Evolutionary conservation across 2,888 invertebrate species (phyloP), one percentile per base, ranked within the genome.

Genomic region (Laspeyria flexula): DNA sequence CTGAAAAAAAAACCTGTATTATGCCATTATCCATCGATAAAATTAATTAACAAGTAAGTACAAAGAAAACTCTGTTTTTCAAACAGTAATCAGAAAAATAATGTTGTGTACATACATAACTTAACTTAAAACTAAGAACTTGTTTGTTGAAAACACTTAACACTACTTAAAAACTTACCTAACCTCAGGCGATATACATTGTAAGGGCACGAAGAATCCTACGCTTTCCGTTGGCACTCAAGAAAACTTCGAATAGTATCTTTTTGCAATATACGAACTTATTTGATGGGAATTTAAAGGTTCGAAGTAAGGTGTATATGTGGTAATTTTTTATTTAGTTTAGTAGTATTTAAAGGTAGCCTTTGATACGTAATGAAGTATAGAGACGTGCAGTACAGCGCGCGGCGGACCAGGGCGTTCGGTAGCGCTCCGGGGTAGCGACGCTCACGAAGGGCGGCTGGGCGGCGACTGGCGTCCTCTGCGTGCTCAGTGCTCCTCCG

Each of bases 381-480:
- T n/a, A n/a, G n/a, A n/a, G n/a, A n/a, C n/a, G n/a, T n/a, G n/a
- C n/a, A n/a, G n/a, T n/a, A n/a, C n/a, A n/a, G n/a, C 67, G 60
- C 44, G 37, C 15, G 50, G 49, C 54, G 56, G 58, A 55, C 68
- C 58, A 67, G 75, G 70, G 71, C 77, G 75, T 66, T 53, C 59
- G 65, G 62, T 69, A 46, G 58, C 55, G 60, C 61, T 60, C 60
- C 59, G 60, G 60, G 68, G 69, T 64, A 73, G 65, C 85, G 80
- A 65, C 76, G 72, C 60, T 65, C 86, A 77, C 88, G 77, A 55
- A 76, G 85, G 88, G 89, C 88, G 88, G 87, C 78, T 87, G 90
- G 90, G 90, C 90, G 90, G 86, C 77, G 83, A 90, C 90, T 90
- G 88, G 65, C 85, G 78, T 77, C 82, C 80, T 83, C 76, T 68